phyloP scores from a whole-genome alignment of 2,888 invertebrate species.

The Aromia moschata region DNA sequence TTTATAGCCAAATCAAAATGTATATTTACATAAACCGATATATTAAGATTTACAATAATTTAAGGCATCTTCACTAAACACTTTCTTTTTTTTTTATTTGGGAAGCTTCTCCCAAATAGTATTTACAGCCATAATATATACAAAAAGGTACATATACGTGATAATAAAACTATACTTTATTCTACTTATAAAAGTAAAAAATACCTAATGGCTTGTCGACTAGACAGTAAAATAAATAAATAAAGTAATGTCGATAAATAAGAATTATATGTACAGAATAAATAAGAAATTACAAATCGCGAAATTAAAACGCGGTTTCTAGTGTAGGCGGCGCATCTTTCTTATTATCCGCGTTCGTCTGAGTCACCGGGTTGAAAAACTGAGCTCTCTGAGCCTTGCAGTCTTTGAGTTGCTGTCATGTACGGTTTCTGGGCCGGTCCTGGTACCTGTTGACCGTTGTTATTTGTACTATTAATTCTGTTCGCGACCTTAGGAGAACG shows the following conservation, averaged over 20 bases:
- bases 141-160: conserved; percentile 17
- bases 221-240: conserved; percentile 48
- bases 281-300: conserved; percentile 26
- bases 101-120: conserved; percentile 34
- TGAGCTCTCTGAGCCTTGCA: conserved; percentile 72
- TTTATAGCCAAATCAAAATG: conserved; percentile 39
- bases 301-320: conserved; percentile 69
- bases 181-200: conserved; percentile 37
- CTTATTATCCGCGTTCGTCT: conserved; percentile 30
- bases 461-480: conserved; percentile 28
- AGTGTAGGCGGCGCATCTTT: conserved; percentile 64
- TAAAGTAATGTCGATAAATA: conserved; percentile 25
- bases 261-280: conserved; percentile 39
- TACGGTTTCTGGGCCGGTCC: conserved; percentile 32
- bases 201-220: conserved; percentile 48
- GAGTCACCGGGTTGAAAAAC: conserved; percentile 63
- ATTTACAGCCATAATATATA: conserved; percentile 36
- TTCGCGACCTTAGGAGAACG: conserved; percentile 9
- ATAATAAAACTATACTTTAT: conserved; percentile 11
- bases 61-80: conserved; percentile 48
- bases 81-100: conserved; percentile 22
- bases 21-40: conserved; percentile 52
- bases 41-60: conserved; percentile 56
- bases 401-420: conserved; percentile 59
- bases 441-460: conserved; percentile 31